A percentile compares a stretch with the other conserved stretches of the same genome.
Conservation (phyloP, 1,140 invertebrate genomes). For the Listronotus oregonensis region DNA sequence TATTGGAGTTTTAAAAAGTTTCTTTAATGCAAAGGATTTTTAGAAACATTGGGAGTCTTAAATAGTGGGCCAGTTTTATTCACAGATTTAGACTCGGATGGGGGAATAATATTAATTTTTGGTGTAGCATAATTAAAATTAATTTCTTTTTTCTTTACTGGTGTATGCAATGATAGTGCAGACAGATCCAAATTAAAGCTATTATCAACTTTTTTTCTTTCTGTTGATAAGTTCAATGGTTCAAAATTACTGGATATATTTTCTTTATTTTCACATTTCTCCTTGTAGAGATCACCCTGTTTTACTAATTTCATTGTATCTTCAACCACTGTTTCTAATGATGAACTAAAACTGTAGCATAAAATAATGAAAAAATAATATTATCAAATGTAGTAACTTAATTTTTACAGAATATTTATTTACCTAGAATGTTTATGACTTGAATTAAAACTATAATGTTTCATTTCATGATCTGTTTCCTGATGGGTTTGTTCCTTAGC, state of each 20-base stretch:
- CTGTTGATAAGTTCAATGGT: not conserved
- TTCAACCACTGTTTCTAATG: slow-evolving; percentile 1
- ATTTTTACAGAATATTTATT: too few relatives aligned
- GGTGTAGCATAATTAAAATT: slow-evolving; percentile 26
- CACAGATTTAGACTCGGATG: slow-evolving; percentile 8
- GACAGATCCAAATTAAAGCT: slow-evolving; percentile 41
- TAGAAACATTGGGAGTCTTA: slow-evolving; percentile 9
- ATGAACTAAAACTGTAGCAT: not conserved
- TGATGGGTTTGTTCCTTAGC: too few relatives aligned
- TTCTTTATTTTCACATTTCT: slow-evolving; percentile 9
- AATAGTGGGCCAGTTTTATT: slow-evolving; percentile 7
- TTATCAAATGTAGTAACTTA: too few relatives aligned
- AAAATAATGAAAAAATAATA: not conserved
- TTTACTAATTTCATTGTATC: not conserved
- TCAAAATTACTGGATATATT: slow-evolving; percentile 6
- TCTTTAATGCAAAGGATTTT: slow-evolving; percentile 1
- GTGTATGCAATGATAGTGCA: slow-evolving; percentile 28
- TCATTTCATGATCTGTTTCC: not conserved
- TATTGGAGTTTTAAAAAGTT: slow-evolving; percentile 28
- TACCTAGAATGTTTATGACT: slow-evolving; percentile 1
- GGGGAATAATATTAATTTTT: slow-evolving; percentile 32
- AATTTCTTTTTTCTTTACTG: slow-evolving; percentile 20
- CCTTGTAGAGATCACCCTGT: not conserved
- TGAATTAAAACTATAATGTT: not conserved
- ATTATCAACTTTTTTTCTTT: slow-evolving; percentile 17